Percentiles rank a stretch among this genome's conserved stretches.
phyloP scores from a whole-genome alignment of 2,888 invertebrate genomes.

The Zonitis immaculata region DNA sequence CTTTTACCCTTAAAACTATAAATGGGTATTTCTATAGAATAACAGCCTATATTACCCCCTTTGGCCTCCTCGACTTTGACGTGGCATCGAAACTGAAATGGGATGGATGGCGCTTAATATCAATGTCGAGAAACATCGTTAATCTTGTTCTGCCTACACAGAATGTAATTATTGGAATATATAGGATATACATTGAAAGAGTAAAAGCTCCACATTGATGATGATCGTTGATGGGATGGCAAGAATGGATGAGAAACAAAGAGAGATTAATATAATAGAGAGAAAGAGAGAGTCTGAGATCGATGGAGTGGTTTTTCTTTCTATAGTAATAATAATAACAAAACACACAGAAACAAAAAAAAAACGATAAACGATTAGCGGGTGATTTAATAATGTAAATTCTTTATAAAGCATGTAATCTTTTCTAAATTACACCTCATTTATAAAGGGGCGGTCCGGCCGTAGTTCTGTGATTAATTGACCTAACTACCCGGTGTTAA shows the following conservation, averaged over 20 bases:
- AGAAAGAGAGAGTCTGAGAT: constrained; percentile 2
- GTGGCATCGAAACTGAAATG: constrained; percentile 24
- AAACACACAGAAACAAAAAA: not conserved
- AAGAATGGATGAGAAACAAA: not conserved
- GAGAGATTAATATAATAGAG: not conserved
- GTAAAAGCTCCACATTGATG: constrained; percentile 14
- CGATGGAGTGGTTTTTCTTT: constrained; percentile 5
- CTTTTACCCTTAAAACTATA: not conserved
- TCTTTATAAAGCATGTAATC: constrained; percentile 47
- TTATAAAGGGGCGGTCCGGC: constrained; percentile 43
- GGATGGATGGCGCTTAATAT: constrained; percentile 47
- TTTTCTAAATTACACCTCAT: constrained; percentile 48
- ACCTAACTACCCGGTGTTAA: constrained; percentile 43
- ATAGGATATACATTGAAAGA: constrained; percentile 30
- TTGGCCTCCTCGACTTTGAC: constrained; percentile 8
- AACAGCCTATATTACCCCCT: constrained; percentile 6
- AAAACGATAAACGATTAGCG: constrained; percentile 35
- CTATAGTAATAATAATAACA: not conserved
- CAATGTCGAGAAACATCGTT: constrained; percentile 48
- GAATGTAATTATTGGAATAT: constrained; percentile 49
- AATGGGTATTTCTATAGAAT: not conserved
- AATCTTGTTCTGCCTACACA: constrained; percentile 49
- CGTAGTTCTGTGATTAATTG: constrained; percentile 45
- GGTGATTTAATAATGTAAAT: constrained; percentile 45
- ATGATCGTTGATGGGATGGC: constrained; percentile 10